Percentiles rank a stretch among this genome's conserved stretches.
Conservation (phyloP, 2,888 invertebrate species). For the Leptura quadrifasciata region DNA sequence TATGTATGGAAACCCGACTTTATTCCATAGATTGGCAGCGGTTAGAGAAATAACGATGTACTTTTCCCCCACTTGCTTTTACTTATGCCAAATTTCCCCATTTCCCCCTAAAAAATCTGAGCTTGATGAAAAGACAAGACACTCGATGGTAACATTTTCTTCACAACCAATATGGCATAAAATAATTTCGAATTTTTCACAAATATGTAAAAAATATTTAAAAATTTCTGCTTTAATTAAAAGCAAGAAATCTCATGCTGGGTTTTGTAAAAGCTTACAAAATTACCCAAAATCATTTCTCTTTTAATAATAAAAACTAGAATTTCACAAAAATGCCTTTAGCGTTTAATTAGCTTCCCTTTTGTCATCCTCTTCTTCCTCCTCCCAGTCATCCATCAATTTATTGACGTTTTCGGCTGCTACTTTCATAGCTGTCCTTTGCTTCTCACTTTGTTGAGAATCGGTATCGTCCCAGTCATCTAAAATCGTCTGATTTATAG, state of each 20-base stretch:
- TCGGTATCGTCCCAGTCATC: constrained; percentile 74
- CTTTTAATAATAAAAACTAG: background rate
- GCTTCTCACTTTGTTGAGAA: constrained; percentile 71
- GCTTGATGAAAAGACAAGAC: background rate
- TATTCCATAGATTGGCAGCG: no score
- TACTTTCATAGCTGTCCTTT: constrained; percentile 52
- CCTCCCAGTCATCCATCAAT: constrained; percentile 73
- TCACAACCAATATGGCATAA: background rate
- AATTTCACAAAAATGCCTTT: background rate
- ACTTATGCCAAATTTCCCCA: background rate
- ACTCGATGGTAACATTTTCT: background rate
- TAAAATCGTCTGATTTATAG: constrained; percentile 65
- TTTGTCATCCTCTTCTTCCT: constrained; percentile 67
- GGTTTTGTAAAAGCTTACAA: no score
- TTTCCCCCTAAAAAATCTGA: background rate
- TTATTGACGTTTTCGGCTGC: constrained; percentile 70
- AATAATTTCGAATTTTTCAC: background rate
- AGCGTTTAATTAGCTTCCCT: constrained; percentile 37
- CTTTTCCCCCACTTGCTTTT: background rate
- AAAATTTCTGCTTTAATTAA: no score
- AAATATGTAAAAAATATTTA: no score
- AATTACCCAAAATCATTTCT: background rate
- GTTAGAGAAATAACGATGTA: background rate
- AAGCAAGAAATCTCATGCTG: no score
- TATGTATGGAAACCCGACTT: no score